Conservation (phyloP, 2,888 invertebrate genomes). For the Tribolium freemani region DNA sequence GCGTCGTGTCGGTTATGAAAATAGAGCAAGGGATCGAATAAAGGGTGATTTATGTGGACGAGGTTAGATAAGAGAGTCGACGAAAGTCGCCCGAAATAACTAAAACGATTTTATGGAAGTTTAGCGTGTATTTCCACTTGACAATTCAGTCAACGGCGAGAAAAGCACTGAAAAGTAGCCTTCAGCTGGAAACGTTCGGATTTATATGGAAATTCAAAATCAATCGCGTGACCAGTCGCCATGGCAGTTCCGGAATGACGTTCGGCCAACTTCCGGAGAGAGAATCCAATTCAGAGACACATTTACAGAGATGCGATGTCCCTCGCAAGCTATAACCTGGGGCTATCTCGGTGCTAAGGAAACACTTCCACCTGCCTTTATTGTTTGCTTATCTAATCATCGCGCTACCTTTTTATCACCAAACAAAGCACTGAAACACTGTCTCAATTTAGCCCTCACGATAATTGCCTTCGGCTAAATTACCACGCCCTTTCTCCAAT, state of each 20-base stretch:
- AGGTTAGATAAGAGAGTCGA: slow-evolving; percentile 36
- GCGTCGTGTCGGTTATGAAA: slow-evolving; percentile 21
- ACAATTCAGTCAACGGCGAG: slow-evolving; percentile 55
- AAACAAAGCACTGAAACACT: slow-evolving; percentile 8
- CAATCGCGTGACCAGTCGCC: slow-evolving; percentile 63
- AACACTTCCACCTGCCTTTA: slow-evolving; percentile 41
- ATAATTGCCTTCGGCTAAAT: not conserved
- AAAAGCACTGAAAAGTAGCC: slow-evolving; percentile 59
- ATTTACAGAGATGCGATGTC: slow-evolving; percentile 50
- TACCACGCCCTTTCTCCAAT: too few species aligned
- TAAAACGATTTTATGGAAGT: slow-evolving; percentile 49
- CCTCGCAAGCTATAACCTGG: slow-evolving; percentile 46
- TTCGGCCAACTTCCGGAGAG: slow-evolving; percentile 54
- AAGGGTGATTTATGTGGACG: slow-evolving; percentile 32
- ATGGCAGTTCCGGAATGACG: slow-evolving; percentile 57
- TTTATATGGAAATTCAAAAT: slow-evolving; percentile 67
- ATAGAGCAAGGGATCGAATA: slow-evolving; percentile 26
- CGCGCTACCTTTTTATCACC: slow-evolving; percentile 11
- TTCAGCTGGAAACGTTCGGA: slow-evolving; percentile 58
- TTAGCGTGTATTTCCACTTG: slow-evolving; percentile 52
- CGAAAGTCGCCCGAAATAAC: slow-evolving; percentile 36
- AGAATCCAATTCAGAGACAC: slow-evolving; percentile 56
- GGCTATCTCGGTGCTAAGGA: slow-evolving; percentile 25
- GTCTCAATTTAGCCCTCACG: slow-evolving; percentile 23
- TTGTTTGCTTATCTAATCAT: slow-evolving; percentile 46